Base-by-base conservation (phyloP, 2,113 vertebrate species). In the Meleagris gallopavo region DNA sequence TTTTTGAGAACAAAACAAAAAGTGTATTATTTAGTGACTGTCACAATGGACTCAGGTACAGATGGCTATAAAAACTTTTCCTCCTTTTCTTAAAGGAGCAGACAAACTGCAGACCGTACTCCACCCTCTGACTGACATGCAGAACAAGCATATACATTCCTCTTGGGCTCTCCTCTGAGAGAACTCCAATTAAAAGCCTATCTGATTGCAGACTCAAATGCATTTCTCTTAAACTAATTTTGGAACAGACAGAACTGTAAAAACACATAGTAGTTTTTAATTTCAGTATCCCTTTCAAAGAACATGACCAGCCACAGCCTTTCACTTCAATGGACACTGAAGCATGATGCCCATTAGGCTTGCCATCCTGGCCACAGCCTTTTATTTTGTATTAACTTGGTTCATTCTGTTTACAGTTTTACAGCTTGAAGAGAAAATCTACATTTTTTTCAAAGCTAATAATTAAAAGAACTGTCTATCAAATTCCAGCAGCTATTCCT, bases 21-120 rank as follows among this genome's bases (percentile, higher is more conserved):
- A 29, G 27, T 85, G 29, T n/a, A 84, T 91, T 89, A 93, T 92
- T 92, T 66, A 96, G 65, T 50, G 85, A 91, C 79, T 85, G 54
- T 88, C 87, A 92, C 86, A 90, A 65, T 11, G 34, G 82, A 38
- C 34, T 54, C 69, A 76, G 64, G 27, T 83, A 67, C 41, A 86
- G 60, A 78, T 5, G 69, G 54, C 57, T 70, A 67, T 34, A 82
- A 64, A 93, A 86, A 71, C 57, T 76, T 82, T 41, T 71, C 71
- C 41, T 78, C 29, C 36, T 52, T 64, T 89, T 82, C 78, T 82
- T 60, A 21, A 86, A 88, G 76, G 8, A 87, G 65, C 58, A 72
- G 41, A 48, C 13, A 93, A 93, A 60, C 13, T 4, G 11, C 29
- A 78, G 60, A n/a, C 55, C 87, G 54, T 41, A 6, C 32, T 48